Evolutionary conservation across 2,797 vertebrate genomes (phyloP).

Genomic region (Mionectes olivaceus): DNA sequence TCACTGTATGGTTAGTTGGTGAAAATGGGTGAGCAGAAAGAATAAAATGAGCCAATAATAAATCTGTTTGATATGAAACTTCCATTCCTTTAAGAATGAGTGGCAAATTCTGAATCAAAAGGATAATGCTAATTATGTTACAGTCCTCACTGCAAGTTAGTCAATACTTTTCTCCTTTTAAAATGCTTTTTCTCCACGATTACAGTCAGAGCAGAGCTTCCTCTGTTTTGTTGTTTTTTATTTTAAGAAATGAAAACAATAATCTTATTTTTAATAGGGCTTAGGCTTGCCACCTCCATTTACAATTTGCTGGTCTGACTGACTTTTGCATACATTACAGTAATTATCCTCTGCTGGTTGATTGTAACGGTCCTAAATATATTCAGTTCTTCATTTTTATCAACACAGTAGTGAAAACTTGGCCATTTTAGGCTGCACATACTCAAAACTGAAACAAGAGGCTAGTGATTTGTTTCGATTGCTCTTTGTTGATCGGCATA

Average conservation of each 20-base stretch:
- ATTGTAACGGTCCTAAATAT: background rate
- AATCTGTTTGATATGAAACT: background rate
- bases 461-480: background rate
- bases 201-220: background rate
- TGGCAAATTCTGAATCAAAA: background rate
- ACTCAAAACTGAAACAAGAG: background rate
- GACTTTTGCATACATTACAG: background rate
- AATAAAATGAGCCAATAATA: background rate
- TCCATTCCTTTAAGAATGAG: background rate
- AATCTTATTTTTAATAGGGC: background rate
- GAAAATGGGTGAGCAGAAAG: background rate
- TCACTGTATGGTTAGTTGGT: background rate
- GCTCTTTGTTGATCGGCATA: background rate
- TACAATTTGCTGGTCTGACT: background rate
- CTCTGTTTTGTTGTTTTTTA: background rate
- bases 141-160: background rate
- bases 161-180: background rate
- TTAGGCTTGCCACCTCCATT: background rate
- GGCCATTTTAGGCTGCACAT: background rate
- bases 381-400: background rate
- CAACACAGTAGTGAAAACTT: background rate
- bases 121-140: background rate
- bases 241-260: background rate
- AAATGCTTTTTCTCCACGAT: background rate
- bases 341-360: background rate